phyloP scores from a whole-genome alignment of 2,888 invertebrate genomes.

The Chromoteleia sp. region DNA sequence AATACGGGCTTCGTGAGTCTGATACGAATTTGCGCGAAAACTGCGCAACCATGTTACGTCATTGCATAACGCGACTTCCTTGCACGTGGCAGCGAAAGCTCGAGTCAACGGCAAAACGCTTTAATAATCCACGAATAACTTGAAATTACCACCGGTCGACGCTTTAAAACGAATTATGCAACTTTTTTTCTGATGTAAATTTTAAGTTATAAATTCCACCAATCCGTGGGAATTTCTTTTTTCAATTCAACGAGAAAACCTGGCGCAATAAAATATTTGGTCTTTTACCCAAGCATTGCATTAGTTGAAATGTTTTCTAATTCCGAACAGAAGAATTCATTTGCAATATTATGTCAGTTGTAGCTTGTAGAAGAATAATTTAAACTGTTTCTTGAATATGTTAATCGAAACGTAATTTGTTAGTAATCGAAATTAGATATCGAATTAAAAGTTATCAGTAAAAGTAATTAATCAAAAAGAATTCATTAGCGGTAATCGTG shows the following conservation, averaged over 20 bases:
- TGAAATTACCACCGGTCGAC: neutral
- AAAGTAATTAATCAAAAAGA: no score
- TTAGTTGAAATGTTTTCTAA: no score
- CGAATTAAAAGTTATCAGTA: no score
- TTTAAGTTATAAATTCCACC: neutral
- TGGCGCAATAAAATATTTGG: no score
- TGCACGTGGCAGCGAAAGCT: constrained; percentile 40
- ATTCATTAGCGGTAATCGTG: no score
- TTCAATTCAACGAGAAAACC: neutral
- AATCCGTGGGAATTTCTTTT: neutral
- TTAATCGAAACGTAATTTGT: no score
- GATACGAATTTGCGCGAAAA: constrained; percentile 4
- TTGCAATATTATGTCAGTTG: no score
- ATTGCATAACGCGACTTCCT: constrained; percentile 56
- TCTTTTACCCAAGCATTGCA: no score
- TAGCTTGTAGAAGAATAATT: no score
- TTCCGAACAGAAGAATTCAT: no score
- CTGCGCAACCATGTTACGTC: neutral
- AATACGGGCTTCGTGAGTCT: neutral
- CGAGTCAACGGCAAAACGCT: constrained; percentile 16
- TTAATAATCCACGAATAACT: constrained; percentile 46
- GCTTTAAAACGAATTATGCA: neutral
- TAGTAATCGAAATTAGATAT: no score
- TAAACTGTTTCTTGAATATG: no score
- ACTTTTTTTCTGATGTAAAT: neutral